Evolutionary conservation across 1,140 invertebrate species (phyloP), one percentile per base, ranked within the genome.

Genomic region (Aphelinus atriplicis): DNA sequence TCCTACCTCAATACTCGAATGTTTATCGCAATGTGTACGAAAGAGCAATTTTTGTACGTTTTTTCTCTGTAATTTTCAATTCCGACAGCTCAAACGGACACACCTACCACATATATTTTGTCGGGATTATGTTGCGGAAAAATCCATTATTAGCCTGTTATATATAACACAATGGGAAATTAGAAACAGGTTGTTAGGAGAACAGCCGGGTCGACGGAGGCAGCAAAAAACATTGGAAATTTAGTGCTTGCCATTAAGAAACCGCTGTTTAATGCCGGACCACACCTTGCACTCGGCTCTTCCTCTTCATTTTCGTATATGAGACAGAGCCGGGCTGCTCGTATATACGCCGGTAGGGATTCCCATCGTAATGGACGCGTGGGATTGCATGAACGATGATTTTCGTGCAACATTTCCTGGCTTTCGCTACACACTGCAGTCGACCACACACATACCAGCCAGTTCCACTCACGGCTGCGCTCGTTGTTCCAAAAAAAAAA

Each of bases 331-430:
- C 45, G 64, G 42, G 64, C 7, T 43, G 56, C 64, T 26, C 45
- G 55, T 48, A 53, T 6, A 46, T 62, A 10, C n/a, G 47, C 58
- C 67, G 43, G 64, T 63, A 69, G 50, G 74, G 76, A 79, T 82
- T 80, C 73, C 63, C 78, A 75, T 67, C 79, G 79, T 75, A 80
- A 84, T 79, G 80, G 69, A 68, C 72, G 81, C 79, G 81, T 82
- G 84, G 80, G 83, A 81, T 80, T 82, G 76, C 69, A 80, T 81
- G 81, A 79, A 81, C 77, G 83, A 80, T 83, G 81, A 83, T 84
- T 85, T 85, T 85, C 79, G 84, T 81, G 61, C 73, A 72, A 79
- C 73, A 79, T 78, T 65, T 77, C 55, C 73, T 71, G 56, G 64
- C 72, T 70, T 50, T 71, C 57, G 64, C 58, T 3, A 55, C 63